Evolutionary conservation across 1,140 invertebrate genomes (phyloP), one percentile per base, ranked within the genome.

Genomic region (Spodoptera frugiperda): DNA sequence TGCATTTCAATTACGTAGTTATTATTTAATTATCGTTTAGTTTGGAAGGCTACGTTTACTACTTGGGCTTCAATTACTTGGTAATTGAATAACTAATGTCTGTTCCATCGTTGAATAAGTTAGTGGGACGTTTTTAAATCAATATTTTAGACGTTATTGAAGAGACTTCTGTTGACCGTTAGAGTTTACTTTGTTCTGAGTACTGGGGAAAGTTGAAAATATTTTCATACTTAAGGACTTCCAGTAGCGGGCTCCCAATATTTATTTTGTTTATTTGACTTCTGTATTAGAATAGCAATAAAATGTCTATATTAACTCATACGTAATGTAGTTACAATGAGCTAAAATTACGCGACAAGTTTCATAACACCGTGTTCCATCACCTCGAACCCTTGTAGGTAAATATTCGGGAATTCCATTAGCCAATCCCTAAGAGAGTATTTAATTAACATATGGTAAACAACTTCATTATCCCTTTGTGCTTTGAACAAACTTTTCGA

Each of bases 371-470:
- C 30, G 53, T 76, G 55, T 78, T 76, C 65, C 44, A 73, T 65
- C 73, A 67, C 77, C 79, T 33, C 77, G 33, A 67, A 79, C 77
- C 73, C 78, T 57, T 76, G 77, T 80, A 82, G 77, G 81, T 81
- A 82, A 83, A 83, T 80, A 84, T 84, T 76, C 82, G 76, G 78
- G 77, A 79, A 87, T 87, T 86, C 84, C 83, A 87, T 87, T 86
- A 87, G 70, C 67, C 78, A 74, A 83, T 76, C 82, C 84, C 86
- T 85, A 76, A 46, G 81, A 77, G 84, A 86, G 84, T 88, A 83
- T 87, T 88, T 86, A 86, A 89, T 87, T 88, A 87, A 84, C 86
- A 88, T 85, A 85, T 78, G 79, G 81, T 82, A 87, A 85, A 87
- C 80, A 84, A 82, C 82, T 82, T 82, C 84, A 84, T 84, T 83